These are phyloP conservation scores for Penaeus monodon DNA, from an alignment of 2,888 invertebrate genomes.

Conservation along the genomic window DNA sequence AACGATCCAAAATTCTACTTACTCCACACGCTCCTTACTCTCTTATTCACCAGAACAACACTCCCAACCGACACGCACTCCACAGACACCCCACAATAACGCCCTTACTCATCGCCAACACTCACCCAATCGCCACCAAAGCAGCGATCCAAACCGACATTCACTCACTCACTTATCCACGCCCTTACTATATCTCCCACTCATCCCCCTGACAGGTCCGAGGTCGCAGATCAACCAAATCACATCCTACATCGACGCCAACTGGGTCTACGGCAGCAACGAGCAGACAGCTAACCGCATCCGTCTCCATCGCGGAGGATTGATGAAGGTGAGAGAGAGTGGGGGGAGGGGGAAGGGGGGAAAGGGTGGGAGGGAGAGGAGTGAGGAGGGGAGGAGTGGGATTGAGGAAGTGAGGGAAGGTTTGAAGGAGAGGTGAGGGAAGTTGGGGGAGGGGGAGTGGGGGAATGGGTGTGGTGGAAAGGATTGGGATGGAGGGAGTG, in stretches of 20 bases:
- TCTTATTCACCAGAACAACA: too few relatives aligned
- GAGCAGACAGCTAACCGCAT: constrained; percentile 49
- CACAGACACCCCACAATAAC: too few relatives aligned
- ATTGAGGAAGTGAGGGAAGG: not conserved
- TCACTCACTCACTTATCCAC: too few relatives aligned
- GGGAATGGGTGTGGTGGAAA: too few relatives aligned
- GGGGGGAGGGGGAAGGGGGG: not conserved
- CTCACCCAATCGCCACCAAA: too few relatives aligned
- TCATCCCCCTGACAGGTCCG: constrained; percentile 66
- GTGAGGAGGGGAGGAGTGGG: not conserved
- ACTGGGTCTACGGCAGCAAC: constrained; percentile 68
- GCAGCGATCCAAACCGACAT: too few relatives aligned
- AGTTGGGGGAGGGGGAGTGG: not conserved
- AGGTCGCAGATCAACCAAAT: constrained; percentile 67
- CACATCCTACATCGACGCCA: constrained; percentile 67
- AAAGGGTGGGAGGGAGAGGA: constrained; percentile 8
- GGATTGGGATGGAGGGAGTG: too few relatives aligned
- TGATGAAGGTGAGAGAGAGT: constrained; percentile 64
- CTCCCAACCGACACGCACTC: too few relatives aligned
- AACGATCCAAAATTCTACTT: too few relatives aligned
- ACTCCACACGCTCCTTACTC: too few relatives aligned
- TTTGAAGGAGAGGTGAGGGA: not conserved
- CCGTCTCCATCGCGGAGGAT: constrained; percentile 66
- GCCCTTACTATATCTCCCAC: too few relatives aligned
- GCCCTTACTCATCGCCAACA: too few relatives aligned